phyloP scores from a whole-genome alignment of 2,113 vertebrate genomes.

The Anhinga anhinga region DNA sequence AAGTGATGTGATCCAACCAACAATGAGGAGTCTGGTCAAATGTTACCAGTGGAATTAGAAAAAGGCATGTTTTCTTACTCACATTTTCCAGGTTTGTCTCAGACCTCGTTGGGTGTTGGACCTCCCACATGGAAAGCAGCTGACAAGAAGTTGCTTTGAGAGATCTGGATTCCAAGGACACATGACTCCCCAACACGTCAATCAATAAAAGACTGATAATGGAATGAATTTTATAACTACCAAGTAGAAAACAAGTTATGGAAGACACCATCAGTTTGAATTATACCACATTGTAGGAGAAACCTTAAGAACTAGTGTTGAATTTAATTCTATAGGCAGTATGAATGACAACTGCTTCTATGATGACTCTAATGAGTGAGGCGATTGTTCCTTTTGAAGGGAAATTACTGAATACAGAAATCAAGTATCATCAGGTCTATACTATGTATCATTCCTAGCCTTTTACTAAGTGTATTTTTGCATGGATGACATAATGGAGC shows the following conservation, averaged over 20 bases:
- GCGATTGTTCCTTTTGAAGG: not conserved
- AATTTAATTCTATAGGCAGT: not conserved
- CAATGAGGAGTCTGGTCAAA: not conserved
- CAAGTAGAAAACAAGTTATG: not conserved
- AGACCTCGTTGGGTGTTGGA: not conserved
- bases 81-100: not conserved
- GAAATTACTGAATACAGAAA: not conserved
- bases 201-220: not conserved
- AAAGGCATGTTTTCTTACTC: not conserved
- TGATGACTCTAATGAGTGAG: rapidly evolving
- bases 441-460: not conserved
- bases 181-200: not conserved
- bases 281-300: not conserved
- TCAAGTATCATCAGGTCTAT: not conserved
- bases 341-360: not conserved
- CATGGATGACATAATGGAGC: not conserved
- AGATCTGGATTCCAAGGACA: not conserved
- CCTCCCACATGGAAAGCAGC: not conserved
- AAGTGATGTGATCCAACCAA: not conserved
- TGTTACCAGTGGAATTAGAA: not conserved
- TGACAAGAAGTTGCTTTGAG: not conserved
- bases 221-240: not conserved
- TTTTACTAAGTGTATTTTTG: not conserved
- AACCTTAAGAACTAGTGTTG: not conserved
- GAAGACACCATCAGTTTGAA: not conserved